These are phyloP conservation scores for Urosaurus nigricauda DNA, from an alignment of 2,797 vertebrate species.

Conservation along the genomic window DNA sequence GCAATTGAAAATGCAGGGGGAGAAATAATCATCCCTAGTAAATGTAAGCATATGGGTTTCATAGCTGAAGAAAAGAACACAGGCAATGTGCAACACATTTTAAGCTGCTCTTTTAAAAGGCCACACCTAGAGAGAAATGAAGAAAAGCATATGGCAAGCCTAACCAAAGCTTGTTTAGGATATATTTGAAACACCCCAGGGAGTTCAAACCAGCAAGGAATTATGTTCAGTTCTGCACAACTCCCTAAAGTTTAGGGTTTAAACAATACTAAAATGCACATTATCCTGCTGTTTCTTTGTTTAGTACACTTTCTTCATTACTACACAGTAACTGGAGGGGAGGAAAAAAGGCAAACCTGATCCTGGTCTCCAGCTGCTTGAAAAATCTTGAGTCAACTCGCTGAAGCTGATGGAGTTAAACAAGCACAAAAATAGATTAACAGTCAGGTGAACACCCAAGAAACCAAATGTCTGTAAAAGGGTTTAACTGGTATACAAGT, in stretches of 20 bases:
- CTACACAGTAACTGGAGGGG: not conserved
- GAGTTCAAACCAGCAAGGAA: slow-evolving; percentile 28
- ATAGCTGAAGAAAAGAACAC: not conserved
- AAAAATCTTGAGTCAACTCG: not conserved
- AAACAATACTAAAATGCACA: slow-evolving; percentile 25
- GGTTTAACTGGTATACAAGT: not conserved
- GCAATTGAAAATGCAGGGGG: not conserved
- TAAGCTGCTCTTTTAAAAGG: not conserved
- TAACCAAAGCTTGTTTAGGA: slow-evolving; percentile 6
- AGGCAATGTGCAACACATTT: not conserved
- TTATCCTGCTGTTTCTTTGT: slow-evolving; percentile 20
- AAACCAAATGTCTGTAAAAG: not conserved
- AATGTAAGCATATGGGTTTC: not conserved
- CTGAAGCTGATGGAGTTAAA: slow-evolving; percentile 12
- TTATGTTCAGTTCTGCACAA: slow-evolving; percentile 13
- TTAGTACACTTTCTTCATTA: slow-evolving; percentile 7
- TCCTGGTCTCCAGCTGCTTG: not conserved
- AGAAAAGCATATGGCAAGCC: not conserved
- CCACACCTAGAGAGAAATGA: not conserved
- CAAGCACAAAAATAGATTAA: slow-evolving; percentile 24
- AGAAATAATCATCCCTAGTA: not conserved
- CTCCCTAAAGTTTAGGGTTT: slow-evolving; percentile 1
- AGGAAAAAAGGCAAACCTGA: not conserved
- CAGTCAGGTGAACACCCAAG: not conserved
- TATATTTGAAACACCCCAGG: slow-evolving; percentile 3